Conservation (phyloP, 2,797 vertebrate genomes). For the Mastacembelus armatus region DNA sequence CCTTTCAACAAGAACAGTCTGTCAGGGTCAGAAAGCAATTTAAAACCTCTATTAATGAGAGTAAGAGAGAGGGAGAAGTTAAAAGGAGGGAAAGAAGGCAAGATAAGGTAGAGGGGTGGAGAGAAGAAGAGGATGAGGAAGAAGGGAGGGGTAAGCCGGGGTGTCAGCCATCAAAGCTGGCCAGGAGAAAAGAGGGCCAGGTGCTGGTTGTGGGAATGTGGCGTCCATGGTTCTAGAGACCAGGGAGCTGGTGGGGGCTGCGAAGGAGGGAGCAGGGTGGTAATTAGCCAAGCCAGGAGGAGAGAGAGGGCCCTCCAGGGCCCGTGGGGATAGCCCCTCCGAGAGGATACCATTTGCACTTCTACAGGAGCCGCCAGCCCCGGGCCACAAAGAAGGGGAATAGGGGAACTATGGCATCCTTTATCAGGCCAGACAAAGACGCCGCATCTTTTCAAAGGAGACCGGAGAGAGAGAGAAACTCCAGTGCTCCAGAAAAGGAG, state of each 20-base stretch:
- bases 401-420: conserved; percentile 84
- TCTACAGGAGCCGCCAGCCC: conserved; percentile 85
- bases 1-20: conserved; percentile 83
- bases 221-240: conserved; percentile 79
- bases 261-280: conserved; percentile 46
- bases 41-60: conserved; percentile 90
- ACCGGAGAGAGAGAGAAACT: conserved; percentile 80
- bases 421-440: conserved; percentile 86
- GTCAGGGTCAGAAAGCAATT: conserved; percentile 88
- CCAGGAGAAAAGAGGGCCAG: conserved; percentile 86
- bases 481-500: conserved; percentile 75
- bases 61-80: conserved; percentile 73
- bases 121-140: conserved; percentile 73
- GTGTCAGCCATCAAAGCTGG: conserved; percentile 86
- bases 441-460: conserved; percentile 86
- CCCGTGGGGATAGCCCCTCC: conserved; percentile 81
- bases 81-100: conserved; percentile 69
- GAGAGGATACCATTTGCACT: conserved; percentile 87
- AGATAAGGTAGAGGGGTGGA: conserved; percentile 69
- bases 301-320: conserved; percentile 77
- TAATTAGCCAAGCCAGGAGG: conserved; percentile 87
- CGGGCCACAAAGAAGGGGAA: conserved; percentile 84
- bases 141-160: conserved; percentile 73
- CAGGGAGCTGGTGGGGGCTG: conserved; percentile 57
- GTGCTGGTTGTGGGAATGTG: conserved; percentile 84